phyloP scores from a whole-genome alignment of 2,888 invertebrate species.

The Epirrhoe alternata region DNA sequence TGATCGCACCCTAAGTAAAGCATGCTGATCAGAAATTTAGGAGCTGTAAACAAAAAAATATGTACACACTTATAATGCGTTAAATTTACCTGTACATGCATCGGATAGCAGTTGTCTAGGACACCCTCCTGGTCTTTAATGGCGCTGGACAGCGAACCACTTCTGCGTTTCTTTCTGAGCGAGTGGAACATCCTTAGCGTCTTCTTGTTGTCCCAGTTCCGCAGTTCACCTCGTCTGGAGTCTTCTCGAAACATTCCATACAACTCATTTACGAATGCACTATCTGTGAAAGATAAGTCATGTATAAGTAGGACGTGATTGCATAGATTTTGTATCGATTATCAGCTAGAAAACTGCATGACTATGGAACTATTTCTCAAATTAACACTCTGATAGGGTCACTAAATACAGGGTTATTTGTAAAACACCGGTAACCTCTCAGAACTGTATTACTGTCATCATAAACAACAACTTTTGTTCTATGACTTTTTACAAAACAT shows the following conservation, averaged over 20 bases:
- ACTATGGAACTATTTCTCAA: constrained; percentile 7
- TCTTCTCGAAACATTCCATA: background rate
- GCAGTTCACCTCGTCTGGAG: background rate
- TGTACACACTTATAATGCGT: background rate
- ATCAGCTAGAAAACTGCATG: constrained; percentile 30
- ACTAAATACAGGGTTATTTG: too few species aligned
- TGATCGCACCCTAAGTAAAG: too few species aligned
- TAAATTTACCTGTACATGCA: constrained; percentile 7
- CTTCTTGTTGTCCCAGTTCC: background rate
- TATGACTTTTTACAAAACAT: too few species aligned
- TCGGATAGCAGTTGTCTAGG: constrained; percentile 7
- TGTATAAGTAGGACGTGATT: too few species aligned
- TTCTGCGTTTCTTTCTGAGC: background rate
- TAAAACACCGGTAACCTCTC: too few species aligned
- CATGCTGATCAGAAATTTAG: too few species aligned
- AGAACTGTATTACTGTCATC: too few species aligned
- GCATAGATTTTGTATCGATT: too few species aligned
- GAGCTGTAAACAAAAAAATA: background rate
- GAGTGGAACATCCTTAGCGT: background rate
- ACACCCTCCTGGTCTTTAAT: background rate
- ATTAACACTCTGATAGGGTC: constrained; percentile 14
- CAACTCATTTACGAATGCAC: constrained; percentile 5
- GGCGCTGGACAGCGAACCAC: background rate
- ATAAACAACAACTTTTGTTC: too few species aligned
- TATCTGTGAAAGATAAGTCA: constrained; percentile 10